Conservation (phyloP, 2,797 vertebrate species). For the Gouania willdenowi region DNA sequence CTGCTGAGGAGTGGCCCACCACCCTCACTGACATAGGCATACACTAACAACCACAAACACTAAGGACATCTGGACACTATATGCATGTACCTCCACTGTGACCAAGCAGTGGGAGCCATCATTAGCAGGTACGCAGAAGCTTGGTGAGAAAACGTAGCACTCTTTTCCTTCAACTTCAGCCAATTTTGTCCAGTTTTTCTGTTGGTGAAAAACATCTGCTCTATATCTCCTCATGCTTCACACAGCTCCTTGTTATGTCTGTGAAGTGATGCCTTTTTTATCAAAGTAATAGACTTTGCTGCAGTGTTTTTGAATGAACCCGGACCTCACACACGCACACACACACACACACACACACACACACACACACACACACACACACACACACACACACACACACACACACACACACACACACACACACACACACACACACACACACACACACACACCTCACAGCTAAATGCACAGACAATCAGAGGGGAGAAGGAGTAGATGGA, state of each 20-base stretch:
- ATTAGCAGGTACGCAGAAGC: constrained; percentile 38
- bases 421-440: too few relatives aligned
- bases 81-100: constrained; percentile 38
- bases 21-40: neutral
- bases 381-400: too few relatives aligned
- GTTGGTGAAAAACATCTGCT: too few relatives aligned
- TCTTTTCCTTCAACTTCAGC: constrained; percentile 24
- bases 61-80: too few relatives aligned
- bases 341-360: too few relatives aligned
- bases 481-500: constrained; percentile 25
- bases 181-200: constrained; percentile 23
- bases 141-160: constrained; percentile 37
- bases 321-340: constrained; percentile 69
- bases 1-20: neutral
- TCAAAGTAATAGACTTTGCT: constrained; percentile 76
- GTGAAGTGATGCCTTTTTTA: constrained; percentile 72
- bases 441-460: constrained; percentile 58
- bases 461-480: constrained; percentile 82
- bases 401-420: too few relatives aligned
- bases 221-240: too few relatives aligned
- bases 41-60: constrained; percentile 35
- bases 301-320: constrained; percentile 68
- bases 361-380: too few relatives aligned
- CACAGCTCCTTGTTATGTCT: constrained; percentile 58
- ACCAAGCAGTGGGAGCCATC: constrained; percentile 22